A percentile compares a stretch with the other conserved stretches of the same genome.
Evolutionary conservation across 2,797 vertebrate genomes (phyloP).

Genomic region (Clarias platycephalus): DNA sequence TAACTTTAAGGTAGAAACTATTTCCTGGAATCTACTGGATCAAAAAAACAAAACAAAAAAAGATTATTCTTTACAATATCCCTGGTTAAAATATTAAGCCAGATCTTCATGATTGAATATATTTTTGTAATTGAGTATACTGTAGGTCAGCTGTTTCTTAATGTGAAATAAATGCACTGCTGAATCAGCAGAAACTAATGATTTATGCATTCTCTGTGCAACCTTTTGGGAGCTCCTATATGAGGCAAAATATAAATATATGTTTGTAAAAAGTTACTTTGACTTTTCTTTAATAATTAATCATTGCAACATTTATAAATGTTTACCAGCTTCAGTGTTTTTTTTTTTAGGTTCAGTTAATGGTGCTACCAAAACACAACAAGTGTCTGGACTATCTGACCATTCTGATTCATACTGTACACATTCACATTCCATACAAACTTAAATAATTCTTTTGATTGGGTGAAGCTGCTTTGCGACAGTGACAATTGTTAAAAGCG

Average conservation of each 20-base stretch:
- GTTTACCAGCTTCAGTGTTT: background rate
- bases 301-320: background rate
- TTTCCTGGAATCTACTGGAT: background rate
- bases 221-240: background rate
- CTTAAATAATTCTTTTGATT: too few species aligned
- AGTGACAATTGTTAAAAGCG: too few species aligned
- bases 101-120: background rate
- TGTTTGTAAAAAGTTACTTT: background rate
- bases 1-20: background rate
- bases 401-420: too few species aligned
- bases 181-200: conserved; percentile 4
- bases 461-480: too few species aligned
- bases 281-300: too few species aligned
- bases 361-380: background rate
- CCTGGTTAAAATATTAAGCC: background rate
- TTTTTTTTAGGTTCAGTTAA: background rate
- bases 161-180: background rate
- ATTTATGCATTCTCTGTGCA: background rate
- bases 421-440: too few species aligned
- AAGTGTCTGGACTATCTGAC: too few species aligned
- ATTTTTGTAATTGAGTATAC: background rate
- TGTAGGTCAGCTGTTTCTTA: conserved; percentile 10
- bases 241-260: background rate
- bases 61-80: background rate
- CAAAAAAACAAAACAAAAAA: too few species aligned